phyloP scores from a whole-genome alignment of 2,888 invertebrate species.

The Eurytoma californica region DNA sequence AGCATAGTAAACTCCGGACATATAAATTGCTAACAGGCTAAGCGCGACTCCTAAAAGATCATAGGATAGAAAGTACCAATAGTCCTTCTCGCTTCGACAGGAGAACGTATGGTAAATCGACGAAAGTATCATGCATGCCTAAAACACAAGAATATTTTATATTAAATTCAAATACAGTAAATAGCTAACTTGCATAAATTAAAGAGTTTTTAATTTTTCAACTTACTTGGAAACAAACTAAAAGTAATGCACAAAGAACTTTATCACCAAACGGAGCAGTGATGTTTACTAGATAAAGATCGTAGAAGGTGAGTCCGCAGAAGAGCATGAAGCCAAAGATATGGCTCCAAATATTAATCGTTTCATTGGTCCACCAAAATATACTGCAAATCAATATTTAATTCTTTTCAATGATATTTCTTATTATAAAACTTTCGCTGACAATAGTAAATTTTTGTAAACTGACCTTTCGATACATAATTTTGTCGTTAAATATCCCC shows the following conservation, averaged over 20 bases:
- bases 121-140: slow-evolving; percentile 95
- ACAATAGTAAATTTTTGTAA: not conserved
- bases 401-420: not conserved
- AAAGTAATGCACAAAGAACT: slow-evolving; percentile 87
- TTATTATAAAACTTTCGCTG: no score
- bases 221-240: slow-evolving; percentile 91
- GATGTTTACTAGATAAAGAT: slow-evolving; percentile 86
- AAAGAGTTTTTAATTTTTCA: not conserved
- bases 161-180: not conserved
- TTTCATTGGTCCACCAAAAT: slow-evolving; percentile 98
- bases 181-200: not conserved
- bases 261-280: slow-evolving; percentile 89
- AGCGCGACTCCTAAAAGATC: slow-evolving; percentile 96
- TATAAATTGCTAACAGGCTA: slow-evolving; percentile 94
- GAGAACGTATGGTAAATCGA: slow-evolving; percentile 96
- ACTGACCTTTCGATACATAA: slow-evolving; percentile 90
- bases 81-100: slow-evolving; percentile 91
- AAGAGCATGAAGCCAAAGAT: slow-evolving; percentile 91
- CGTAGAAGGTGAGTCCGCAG: slow-evolving; percentile 88
- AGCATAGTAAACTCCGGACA: slow-evolving; percentile 96
- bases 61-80: slow-evolving; percentile 89
- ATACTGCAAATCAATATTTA: slow-evolving; percentile 80
- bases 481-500: slow-evolving; percentile 87
- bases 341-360: slow-evolving; percentile 98
- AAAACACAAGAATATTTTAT: slow-evolving; percentile 66